Conservation (phyloP, 2,888 invertebrate genomes). For the Drosophila pegasa region DNA sequence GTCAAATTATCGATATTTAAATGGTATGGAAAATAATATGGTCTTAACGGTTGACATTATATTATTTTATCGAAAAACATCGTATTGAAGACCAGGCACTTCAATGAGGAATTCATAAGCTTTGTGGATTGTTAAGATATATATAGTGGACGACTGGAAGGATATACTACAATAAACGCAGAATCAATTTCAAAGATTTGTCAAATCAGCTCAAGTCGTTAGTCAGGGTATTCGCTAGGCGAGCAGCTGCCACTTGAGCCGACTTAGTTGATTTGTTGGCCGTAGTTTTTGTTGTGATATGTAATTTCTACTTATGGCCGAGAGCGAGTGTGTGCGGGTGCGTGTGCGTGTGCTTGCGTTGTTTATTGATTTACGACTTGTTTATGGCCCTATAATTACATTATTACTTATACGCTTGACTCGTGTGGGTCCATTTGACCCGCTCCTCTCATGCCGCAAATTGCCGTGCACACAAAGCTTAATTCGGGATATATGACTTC, state of each 20-base stretch:
- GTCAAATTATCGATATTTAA: no score
- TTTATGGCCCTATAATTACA: conserved; percentile 75
- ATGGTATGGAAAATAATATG: no score
- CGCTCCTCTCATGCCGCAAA: conserved; percentile 39
- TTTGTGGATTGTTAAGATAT: no score
- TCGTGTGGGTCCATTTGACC: conserved; percentile 19
- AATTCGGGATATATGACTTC: conserved; percentile 62
- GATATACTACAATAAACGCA: no score
- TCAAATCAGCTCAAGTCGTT: fast-evolving
- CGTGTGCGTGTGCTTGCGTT: conserved; percentile 19
- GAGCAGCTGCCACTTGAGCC: neutral
- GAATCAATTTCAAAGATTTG: no score
- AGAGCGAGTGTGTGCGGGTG: conserved; percentile 17
- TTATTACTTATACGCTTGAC: conserved; percentile 64
- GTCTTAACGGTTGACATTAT: no score
- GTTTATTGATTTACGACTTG: conserved; percentile 75
- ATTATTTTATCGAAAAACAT: neutral
- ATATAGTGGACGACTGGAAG: no score
- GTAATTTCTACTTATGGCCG: conserved; percentile 40
- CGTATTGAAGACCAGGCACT: neutral
- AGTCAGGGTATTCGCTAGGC: neutral
- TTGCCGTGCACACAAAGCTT: conserved; percentile 60
- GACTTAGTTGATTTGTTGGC: conserved; percentile 4
- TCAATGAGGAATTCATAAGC: no score
- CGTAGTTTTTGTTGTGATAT: conserved; percentile 27